Percentiles rank a stretch among this genome's conserved stretches.
These are phyloP conservation scores for Leucoma salicis DNA, from an alignment of 2,888 invertebrate genomes.

Conservation along the genomic window DNA sequence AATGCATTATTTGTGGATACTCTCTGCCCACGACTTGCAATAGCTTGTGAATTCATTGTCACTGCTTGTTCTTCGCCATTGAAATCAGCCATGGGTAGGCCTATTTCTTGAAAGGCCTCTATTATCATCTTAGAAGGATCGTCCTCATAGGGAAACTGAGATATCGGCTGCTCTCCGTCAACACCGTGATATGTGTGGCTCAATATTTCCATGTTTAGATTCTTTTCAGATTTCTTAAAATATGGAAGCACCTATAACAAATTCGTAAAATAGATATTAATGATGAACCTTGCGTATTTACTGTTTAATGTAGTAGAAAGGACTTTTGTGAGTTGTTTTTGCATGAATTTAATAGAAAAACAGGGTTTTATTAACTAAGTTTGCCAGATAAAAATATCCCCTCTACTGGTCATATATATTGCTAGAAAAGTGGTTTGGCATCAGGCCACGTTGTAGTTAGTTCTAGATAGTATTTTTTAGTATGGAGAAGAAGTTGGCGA, in stretches of 20 bases:
- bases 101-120: slow-evolving; percentile 81
- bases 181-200: slow-evolving; percentile 81
- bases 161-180: slow-evolving; percentile 82
- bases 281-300: no score
- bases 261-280: no score
- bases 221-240: slow-evolving; percentile 83
- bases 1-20: slow-evolving; percentile 85
- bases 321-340: no score
- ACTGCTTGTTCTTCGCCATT: slow-evolving; percentile 80
- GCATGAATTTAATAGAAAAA: no score
- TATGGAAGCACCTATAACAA: slow-evolving; percentile 6
- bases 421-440: no score
- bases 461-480: no score
- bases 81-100: slow-evolving; percentile 78
- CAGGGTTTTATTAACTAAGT: no score
- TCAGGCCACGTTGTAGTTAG: no score
- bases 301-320: no score
- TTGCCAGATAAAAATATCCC: no score
- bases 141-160: slow-evolving; percentile 83
- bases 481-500: no score
- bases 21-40: slow-evolving; percentile 78
- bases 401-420: no score
- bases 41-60: slow-evolving; percentile 81
- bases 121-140: slow-evolving; percentile 76
- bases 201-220: slow-evolving; percentile 71